Conservation (phyloP, 1,140 invertebrate genomes). For the Lethrus apterus region DNA sequence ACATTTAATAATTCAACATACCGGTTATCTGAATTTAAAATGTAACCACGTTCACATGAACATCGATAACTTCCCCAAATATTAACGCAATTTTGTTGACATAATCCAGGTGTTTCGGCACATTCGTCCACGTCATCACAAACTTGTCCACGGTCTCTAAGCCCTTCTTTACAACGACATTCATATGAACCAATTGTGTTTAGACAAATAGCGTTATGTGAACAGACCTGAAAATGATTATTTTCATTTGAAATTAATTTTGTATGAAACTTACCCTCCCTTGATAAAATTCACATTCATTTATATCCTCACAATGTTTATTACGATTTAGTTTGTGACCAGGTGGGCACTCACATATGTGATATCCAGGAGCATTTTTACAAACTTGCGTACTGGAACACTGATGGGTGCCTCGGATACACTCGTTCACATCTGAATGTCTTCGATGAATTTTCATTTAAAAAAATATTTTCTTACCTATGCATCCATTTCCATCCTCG, state of each 20-base stretch:
- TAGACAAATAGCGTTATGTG: constrained; percentile 56
- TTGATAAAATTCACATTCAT: constrained; percentile 63
- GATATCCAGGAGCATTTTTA: constrained; percentile 65
- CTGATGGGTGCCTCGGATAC: constrained; percentile 53
- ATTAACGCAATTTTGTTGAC: constrained; percentile 80
- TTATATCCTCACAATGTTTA: constrained; percentile 79
- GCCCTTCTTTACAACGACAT: constrained; percentile 72
- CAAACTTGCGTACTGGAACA: constrained; percentile 66
- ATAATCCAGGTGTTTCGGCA: constrained; percentile 51
- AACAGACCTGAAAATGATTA: constrained; percentile 44
- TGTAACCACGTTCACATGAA: constrained; percentile 65
- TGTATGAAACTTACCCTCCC: constrained; percentile 25
- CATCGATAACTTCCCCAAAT: constrained; percentile 77
- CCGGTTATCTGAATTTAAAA: constrained; percentile 63
- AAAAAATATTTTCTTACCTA: constrained; percentile 33
- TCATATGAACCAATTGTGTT: constrained; percentile 77
- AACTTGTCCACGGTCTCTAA: constrained; percentile 49
- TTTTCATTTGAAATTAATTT: not conserved
- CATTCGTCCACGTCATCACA: constrained; percentile 67
- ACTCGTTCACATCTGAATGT: constrained; percentile 60
- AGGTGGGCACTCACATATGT: constrained; percentile 63
- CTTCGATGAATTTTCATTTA: no score
- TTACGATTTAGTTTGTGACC: constrained; percentile 48
- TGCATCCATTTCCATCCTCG: constrained; percentile 40
- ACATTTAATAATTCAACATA: constrained; percentile 28